Percentiles rank a stretch among this genome's conserved stretches.
Conservation (phyloP, 2,797 vertebrate species). For the Girardinus metallicus region DNA sequence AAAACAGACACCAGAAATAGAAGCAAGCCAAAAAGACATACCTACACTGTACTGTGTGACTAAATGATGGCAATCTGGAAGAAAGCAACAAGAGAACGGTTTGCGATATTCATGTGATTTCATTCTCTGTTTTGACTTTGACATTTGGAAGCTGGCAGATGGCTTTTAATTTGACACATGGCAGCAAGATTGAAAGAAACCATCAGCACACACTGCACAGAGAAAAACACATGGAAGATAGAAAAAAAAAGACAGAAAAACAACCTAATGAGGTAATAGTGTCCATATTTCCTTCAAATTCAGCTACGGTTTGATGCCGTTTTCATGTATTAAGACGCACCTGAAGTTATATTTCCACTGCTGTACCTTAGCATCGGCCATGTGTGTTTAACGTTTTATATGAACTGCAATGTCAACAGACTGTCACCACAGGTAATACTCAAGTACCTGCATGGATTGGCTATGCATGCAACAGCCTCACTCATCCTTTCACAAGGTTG, state of each 20-base stretch:
- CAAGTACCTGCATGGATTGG: constrained; percentile 39
- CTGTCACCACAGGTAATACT: constrained; percentile 28
- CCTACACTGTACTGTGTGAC: constrained; percentile 12
- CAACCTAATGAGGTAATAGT: constrained; percentile 10
- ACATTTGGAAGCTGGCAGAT: constrained; percentile 39
- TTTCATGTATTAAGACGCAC: neutral
- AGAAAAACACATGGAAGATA: neutral
- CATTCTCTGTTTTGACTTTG: constrained; percentile 12
- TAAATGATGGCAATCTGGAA: neutral
- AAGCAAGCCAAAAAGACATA: constrained; percentile 38
- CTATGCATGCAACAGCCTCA: constrained; percentile 23
- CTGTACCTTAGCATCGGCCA: constrained; percentile 19
- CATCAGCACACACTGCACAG: neutral
- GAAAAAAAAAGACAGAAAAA: constrained; percentile 2
- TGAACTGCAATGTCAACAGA: constrained; percentile 16
- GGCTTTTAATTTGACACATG: constrained; percentile 27
- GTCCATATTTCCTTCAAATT: constrained; percentile 19
- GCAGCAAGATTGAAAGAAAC: constrained; percentile 14
- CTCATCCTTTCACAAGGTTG: constrained; percentile 55
- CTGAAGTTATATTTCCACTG: neutral
- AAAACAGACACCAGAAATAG: constrained; percentile 37
- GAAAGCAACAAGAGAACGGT: constrained; percentile 32
- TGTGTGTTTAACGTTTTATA: constrained; percentile 35
- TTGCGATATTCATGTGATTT: constrained; percentile 12
- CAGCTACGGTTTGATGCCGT: neutral